phyloP scores from a whole-genome alignment of 2,888 invertebrate genomes.

The Xanthorhoe designata region DNA sequence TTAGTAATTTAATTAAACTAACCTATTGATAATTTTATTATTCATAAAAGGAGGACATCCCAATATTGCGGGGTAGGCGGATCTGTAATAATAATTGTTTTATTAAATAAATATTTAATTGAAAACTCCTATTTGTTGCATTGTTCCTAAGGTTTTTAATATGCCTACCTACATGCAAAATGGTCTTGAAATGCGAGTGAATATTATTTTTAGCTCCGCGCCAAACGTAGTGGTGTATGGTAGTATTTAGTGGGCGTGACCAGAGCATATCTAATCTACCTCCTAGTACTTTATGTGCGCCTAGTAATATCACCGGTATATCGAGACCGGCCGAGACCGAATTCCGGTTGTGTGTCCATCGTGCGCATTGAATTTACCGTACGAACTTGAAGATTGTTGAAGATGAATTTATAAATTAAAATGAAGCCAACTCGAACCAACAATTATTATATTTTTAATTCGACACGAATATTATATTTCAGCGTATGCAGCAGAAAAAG shows the following conservation, averaged over 20 bases:
- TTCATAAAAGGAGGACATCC: too few relatives aligned
- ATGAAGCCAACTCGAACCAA: not conserved
- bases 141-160: not conserved
- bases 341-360: constrained; percentile 7
- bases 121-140: not conserved
- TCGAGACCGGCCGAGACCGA: constrained; percentile 17
- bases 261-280: not conserved
- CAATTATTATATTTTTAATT: not conserved
- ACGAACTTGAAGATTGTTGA: not conserved
- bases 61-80: too few relatives aligned
- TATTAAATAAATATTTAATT: not conserved
- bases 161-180: too few relatives aligned
- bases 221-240: not conserved
- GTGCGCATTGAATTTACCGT: not conserved
- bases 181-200: not conserved
- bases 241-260: constrained; percentile 4
- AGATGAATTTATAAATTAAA: not conserved
- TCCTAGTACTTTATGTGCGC: constrained; percentile 18
- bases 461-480: constrained; percentile 19
- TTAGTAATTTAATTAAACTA: too few relatives aligned
- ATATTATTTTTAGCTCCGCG: not conserved
- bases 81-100: not conserved
- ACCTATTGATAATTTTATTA: too few relatives aligned
- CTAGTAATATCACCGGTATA: constrained; percentile 39
- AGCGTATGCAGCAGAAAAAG: constrained; percentile 89